These are phyloP conservation scores for Drosophila orosa DNA, from an alignment of 1,140 invertebrate species.

Conservation along the genomic window DNA sequence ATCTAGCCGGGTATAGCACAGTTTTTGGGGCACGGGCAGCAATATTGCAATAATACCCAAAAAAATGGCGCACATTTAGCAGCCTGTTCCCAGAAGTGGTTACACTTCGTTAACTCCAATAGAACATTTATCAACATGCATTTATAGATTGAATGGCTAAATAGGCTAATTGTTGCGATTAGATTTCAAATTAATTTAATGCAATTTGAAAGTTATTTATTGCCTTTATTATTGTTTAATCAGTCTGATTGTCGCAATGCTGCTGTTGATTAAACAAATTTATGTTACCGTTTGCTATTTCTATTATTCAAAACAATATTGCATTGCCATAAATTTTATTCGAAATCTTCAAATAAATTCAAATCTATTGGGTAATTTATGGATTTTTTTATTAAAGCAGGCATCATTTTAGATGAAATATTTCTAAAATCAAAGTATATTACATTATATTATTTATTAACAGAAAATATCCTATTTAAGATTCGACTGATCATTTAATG, in stretches of 20 bases:
- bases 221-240: neutral
- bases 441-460: too few relatives aligned
- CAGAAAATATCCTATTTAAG: too few relatives aligned
- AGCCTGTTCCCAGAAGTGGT: conserved; percentile 19
- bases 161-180: neutral
- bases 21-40: conserved; percentile 66
- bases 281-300: neutral
- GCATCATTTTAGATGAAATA: neutral
- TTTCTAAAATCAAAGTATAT: neutral
- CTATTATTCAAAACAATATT: neutral
- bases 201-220: neutral
- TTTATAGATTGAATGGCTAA: neutral
- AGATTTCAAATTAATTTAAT: neutral
- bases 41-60: conserved; percentile 69
- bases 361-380: too few relatives aligned
- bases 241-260: neutral
- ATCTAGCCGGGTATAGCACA: conserved; percentile 53
- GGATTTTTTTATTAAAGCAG: neutral
- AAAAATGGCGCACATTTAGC: conserved; percentile 22
- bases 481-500: too few relatives aligned
- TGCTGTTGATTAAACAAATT: conserved; percentile 1
- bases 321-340: neutral
- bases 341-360: neutral
- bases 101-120: conserved; percentile 15
- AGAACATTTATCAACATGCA: conserved; percentile 2